Base-by-base conservation (phyloP, 2,888 invertebrate genomes). In the Chalcis sispes region DNA sequence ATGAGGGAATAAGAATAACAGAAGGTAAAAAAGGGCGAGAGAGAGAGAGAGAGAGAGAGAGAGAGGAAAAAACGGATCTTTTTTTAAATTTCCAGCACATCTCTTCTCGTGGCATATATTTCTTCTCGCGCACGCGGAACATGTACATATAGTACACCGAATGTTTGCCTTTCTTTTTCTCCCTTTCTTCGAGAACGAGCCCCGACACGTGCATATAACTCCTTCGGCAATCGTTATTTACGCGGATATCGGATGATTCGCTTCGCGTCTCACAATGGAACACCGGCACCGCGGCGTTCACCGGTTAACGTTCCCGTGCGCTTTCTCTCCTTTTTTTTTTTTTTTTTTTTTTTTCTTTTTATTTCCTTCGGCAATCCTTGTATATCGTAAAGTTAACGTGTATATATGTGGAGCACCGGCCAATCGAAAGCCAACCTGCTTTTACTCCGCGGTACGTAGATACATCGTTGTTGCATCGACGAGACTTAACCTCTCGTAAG, bases 181-280 rank as follows among this genome's bases (percentile, higher is more conserved):
- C 3, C n/a, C 13, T 2, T 25, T 40, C 32, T 7, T n/a, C 18
- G 20, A 58, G 32, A 20, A 13, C 20, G 25, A 8, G n/a, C n/a
- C n/a, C n/a, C n/a, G n/a, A 20, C 10, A 25, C 23, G 50, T n/a
- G 20, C 13, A 52, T 25, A 40, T 15, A 36, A 36, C 40, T 40
- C 27, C 29, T 29, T 46, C 46, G 58, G 58, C 67, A 58, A 36
- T 65, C 56, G 46, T 58, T 67, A 58, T 56, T 67, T 46, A 27
- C 40, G 10, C 52, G 52, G 50, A 70, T 70, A 61, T 61, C 70
- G 67, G 46, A 67, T 58, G 67, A 67, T 61, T 61, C 72, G 65
- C 65, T 72, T 48, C 25, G 65, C 58, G 50, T 58, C 58, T 29
- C 58, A 58, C 65, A 58, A 58, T 65, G 13, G 50, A 18, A 40